Evolutionary conservation across 2,113 vertebrate genomes (phyloP), one percentile per base, ranked within the genome.

Genomic region (Indicator indicator): DNA sequence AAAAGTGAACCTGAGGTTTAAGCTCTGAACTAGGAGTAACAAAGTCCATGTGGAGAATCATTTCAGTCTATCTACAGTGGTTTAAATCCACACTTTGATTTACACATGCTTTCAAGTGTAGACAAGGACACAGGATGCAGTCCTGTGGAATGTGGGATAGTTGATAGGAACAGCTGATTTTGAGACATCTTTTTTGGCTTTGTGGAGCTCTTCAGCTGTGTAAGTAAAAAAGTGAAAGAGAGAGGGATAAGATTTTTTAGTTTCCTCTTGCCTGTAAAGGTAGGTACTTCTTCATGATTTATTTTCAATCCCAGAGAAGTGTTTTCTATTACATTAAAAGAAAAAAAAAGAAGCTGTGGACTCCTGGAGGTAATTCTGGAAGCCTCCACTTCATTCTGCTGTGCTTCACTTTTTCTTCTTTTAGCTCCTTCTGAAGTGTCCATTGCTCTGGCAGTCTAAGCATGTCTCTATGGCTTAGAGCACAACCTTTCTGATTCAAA

Each of bases 211-310:
- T 83, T 95, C 75, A 94, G 72, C 83, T 95, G 86, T 48, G 42
- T 77, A 93, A 95, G 88, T 81, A 90, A 91, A 86, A 86, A 94
- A 63, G 16, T 52, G 70, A 46, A 80, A 74, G 19, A 65, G 40
- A 24, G 40, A 77, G 46, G 24, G 40, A 17, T 83, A 62, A 52
- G 40, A 30, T 32, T 63, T 58, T 55, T 9, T 23, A 6, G 6
- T 55, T 86, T 72, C 20, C 16, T 44, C 40, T 73, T 72, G 48
- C 20, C 19, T 50, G 26, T 44, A 16, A 44, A 44, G 42, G 42
- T 70, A 26, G 24, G 36, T 88, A n/a, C 12, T 80, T 67, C 38
- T 78, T 89, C 6, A 17, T 56, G 32, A 16, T 32, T 75, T 76
- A 42, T 70, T 79, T 23, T 12, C 46, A 59, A 16, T 73, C 52